phyloP scores from a whole-genome alignment of 1,140 invertebrate species.

The Philaenus spumarius region DNA sequence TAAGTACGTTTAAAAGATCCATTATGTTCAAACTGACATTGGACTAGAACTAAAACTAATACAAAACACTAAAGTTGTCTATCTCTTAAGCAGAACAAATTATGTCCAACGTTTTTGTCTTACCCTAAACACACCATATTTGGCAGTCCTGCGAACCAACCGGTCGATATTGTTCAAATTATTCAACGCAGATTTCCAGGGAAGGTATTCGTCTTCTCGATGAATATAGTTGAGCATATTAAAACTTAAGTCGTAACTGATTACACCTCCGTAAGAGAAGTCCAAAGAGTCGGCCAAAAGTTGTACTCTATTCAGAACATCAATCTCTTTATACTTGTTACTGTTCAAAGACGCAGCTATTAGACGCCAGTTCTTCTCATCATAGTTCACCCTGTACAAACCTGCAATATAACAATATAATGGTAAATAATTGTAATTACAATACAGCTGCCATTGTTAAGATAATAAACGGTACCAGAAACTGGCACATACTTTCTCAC shows the following conservation, averaged over 20 bases:
- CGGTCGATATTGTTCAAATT: conserved; percentile 39
- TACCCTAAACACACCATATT: conserved; percentile 42
- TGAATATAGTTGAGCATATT: conserved; percentile 46
- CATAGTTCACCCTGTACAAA: conserved; percentile 69
- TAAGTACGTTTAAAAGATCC: no score
- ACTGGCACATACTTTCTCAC: no score
- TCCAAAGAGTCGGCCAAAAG: conserved; percentile 71
- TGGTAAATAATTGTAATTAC: no score
- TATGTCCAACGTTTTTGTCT: no score
- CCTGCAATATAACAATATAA: no score
- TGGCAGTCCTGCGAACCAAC: conserved; percentile 38
- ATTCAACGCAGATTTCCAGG: conserved; percentile 43
- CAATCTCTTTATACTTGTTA: conserved; percentile 49
- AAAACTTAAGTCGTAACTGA: conserved; percentile 60
- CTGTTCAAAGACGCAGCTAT: conserved; percentile 49
- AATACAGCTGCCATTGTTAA: no score
- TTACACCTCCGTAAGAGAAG: conserved; percentile 57
- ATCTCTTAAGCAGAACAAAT: no score
- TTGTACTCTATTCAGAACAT: conserved; percentile 67
- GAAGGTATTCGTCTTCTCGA: conserved; percentile 46
- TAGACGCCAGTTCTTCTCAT: conserved; percentile 59
- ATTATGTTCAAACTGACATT: no score
- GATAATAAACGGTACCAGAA: no score
- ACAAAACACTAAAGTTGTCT: no score
- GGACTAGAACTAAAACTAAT: no score